Conservation (phyloP, 2,888 invertebrate species). For the Vandiemenella viatica region DNA sequence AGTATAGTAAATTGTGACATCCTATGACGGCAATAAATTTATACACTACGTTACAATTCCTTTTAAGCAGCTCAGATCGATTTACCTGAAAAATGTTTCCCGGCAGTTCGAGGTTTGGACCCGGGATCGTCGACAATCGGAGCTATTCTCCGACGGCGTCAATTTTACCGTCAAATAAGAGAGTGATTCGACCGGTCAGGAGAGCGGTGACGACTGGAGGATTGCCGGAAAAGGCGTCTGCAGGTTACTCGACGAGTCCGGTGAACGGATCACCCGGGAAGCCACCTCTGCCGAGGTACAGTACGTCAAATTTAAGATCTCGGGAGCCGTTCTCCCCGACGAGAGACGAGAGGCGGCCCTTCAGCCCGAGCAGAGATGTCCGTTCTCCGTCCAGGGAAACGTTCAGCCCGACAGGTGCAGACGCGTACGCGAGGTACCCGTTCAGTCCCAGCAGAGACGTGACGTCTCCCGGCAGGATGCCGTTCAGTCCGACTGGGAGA, state of each 20-base stretch:
- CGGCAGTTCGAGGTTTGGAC: constrained; percentile 6
- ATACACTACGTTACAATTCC: no score
- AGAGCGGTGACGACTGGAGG: constrained; percentile 6
- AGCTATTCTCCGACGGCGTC: not conserved
- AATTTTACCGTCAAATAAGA: not conserved
- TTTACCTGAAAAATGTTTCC: constrained; percentile 4
- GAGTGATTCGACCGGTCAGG: constrained; percentile 3
- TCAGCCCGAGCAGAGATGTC: not conserved
- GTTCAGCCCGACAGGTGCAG: not conserved
- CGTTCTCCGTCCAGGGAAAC: constrained; percentile 4
- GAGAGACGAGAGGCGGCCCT: not conserved
- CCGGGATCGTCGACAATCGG: constrained; percentile 6
- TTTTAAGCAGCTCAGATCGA: no score
- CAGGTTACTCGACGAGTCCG: not conserved
- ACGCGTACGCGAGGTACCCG: not conserved
- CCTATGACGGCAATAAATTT: no score
- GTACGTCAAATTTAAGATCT: not conserved
- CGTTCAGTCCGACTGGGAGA: not conserved
- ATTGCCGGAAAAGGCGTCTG: constrained; percentile 1
- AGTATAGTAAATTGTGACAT: no score
- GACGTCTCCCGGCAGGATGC: not conserved
- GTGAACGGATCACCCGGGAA: not conserved
- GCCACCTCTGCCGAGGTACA: not conserved
- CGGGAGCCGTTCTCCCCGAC: constrained; percentile 1
- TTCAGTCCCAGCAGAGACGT: not conserved